Conservation (phyloP, 2,888 invertebrate species). For the Micropterix aruncella region DNA sequence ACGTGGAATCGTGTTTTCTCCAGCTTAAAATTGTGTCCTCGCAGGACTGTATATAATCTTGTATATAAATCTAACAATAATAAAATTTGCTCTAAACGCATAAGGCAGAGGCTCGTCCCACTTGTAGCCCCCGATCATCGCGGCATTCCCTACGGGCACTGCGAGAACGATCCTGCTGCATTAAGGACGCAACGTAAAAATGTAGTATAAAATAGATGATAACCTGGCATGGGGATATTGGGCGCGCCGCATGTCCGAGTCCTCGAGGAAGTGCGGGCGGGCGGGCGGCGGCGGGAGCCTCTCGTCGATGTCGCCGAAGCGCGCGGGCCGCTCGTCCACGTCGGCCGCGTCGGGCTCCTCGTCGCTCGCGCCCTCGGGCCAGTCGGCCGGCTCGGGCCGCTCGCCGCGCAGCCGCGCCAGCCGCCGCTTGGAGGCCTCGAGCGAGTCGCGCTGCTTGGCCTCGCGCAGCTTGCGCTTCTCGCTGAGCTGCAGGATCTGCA, state of each 20-base stretch:
- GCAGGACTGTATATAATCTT: too few relatives aligned
- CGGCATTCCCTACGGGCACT: too few relatives aligned
- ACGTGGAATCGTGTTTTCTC: too few relatives aligned
- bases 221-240: conserved; percentile 7
- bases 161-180: too few relatives aligned
- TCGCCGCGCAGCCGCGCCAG: conserved; percentile 21
- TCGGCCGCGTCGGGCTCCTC: conserved; percentile 7
- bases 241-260: conserved; percentile 6
- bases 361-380: conserved; percentile 5
- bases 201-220: too few relatives aligned
- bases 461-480: conserved; percentile 65
- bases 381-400: conserved; percentile 3
- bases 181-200: too few relatives aligned
- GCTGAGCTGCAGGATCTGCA: conserved; percentile 63
- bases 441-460: conserved; percentile 54
- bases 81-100: too few relatives aligned
- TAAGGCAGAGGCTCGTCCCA: too few relatives aligned
- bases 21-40: too few relatives aligned
- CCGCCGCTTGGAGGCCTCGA: conserved; percentile 37
- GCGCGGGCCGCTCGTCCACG: not conserved
- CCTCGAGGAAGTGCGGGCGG: conserved; percentile 5
- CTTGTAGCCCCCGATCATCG: too few relatives aligned
- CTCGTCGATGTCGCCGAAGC: conserved; percentile 38
- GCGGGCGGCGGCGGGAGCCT: conserved; percentile 12
- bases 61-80: too few relatives aligned